These are phyloP conservation scores for Casuarius casuarius DNA, from an alignment of 2,113 vertebrate species.

Conservation along the genomic window DNA sequence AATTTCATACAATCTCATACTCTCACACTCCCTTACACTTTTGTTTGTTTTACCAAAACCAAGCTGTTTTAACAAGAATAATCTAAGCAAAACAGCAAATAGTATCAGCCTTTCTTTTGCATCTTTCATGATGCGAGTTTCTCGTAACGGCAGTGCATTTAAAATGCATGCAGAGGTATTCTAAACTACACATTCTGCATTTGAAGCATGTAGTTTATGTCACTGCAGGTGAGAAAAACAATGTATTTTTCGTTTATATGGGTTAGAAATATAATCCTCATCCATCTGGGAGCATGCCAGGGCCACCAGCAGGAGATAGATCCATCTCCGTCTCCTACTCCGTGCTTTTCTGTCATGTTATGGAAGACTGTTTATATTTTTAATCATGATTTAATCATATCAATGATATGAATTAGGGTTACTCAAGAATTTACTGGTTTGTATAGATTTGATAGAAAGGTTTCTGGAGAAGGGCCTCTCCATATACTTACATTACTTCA, in stretches of 20 bases:
- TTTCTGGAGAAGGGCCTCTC: not conserved
- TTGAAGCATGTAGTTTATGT: not conserved
- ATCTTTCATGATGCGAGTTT: not conserved
- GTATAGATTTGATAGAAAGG: not conserved
- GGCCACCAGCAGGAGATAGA: not conserved
- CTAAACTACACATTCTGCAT: not conserved
- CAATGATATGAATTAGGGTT: not conserved
- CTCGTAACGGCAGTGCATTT: not conserved
- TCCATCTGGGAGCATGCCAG: not conserved
- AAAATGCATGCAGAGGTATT: not conserved
- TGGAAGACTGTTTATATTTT: not conserved
- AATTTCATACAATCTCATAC: not conserved
- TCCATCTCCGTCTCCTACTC: not conserved
- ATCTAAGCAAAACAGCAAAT: not conserved
- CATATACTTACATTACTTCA: fast-evolving
- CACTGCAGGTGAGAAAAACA: not conserved
- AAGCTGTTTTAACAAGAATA: not conserved
- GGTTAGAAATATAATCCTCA: not conserved
- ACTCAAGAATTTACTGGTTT: not conserved
- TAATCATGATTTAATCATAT: not conserved
- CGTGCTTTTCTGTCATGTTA: not conserved
- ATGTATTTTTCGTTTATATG: not conserved
- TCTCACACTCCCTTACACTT: not conserved
- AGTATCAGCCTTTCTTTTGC: not conserved
- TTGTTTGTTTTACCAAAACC: not conserved